phyloP scores from a whole-genome alignment of 1,140 invertebrate genomes.

The Andrena cerasifolii region DNA sequence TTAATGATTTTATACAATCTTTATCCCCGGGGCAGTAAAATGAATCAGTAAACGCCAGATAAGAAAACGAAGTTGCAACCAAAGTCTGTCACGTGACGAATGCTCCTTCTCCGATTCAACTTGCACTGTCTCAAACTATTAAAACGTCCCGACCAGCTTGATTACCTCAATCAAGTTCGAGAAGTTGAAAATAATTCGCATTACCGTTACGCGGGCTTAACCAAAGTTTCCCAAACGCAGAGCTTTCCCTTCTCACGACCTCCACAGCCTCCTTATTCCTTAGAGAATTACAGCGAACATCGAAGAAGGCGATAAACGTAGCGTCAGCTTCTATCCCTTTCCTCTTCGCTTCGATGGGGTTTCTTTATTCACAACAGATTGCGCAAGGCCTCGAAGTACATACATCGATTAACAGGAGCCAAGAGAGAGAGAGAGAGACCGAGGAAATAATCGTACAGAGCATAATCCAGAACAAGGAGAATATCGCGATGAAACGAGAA shows the following conservation, averaged over 20 bases:
- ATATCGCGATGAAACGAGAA: not conserved
- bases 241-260: not conserved
- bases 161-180: no score
- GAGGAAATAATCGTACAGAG: not conserved
- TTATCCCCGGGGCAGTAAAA: not conserved
- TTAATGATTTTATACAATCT: constrained; percentile 20
- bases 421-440: not conserved
- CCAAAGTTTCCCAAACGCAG: no score
- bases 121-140: not conserved
- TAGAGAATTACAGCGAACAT: not conserved
- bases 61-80: not conserved
- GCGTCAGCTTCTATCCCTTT: not conserved
- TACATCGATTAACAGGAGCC: not conserved
- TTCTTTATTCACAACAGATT: constrained; percentile 2
- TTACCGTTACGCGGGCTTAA: no score
- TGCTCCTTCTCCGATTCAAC: not conserved
- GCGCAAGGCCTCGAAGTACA: constrained; percentile 23
- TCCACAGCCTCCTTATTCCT: not conserved
- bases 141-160: no score
- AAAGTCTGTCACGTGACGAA: not conserved
- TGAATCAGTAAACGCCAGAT: not conserved
- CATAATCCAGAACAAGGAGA: not conserved
- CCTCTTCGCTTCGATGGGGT: constrained; percentile 1
- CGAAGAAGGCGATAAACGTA: not conserved
- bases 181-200: no score